A percentile compares a stretch with the other conserved stretches of the same genome.
Conservation (phyloP, 1,140 invertebrate species). For the Aphelinus certus region DNA sequence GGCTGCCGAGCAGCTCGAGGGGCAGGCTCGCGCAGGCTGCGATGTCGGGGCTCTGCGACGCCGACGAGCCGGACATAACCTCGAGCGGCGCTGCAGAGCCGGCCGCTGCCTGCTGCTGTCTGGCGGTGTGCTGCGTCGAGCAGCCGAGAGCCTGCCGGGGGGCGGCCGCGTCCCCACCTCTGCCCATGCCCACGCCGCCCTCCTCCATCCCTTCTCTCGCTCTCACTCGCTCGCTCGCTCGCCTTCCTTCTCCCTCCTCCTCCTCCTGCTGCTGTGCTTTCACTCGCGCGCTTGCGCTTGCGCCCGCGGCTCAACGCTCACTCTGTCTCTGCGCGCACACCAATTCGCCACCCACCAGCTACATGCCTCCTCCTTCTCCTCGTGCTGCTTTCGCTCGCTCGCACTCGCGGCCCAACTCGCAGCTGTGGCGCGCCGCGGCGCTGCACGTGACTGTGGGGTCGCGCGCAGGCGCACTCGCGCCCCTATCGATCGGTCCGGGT, state of each 20-base stretch:
- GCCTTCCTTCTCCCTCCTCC: conserved; percentile 42
- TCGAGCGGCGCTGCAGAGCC: conserved; percentile 53
- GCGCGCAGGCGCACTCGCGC: background rate
- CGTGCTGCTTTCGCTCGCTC: conserved; percentile 11
- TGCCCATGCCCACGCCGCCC: conserved; percentile 42
- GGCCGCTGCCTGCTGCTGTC: conserved; percentile 36
- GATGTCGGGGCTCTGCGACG: conserved; percentile 65
- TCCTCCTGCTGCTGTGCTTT: conserved; percentile 40
- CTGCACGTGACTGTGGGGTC: conserved; percentile 3
- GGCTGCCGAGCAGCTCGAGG: conserved; percentile 63
- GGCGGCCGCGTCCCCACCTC: background rate
- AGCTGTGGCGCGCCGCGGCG: conserved; percentile 49
- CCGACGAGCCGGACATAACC: conserved; percentile 65
- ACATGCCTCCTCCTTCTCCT: background rate
- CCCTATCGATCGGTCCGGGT: background rate
- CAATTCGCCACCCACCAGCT: too few relatives aligned
- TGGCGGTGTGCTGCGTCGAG: conserved; percentile 35
- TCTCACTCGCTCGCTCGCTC: conserved; percentile 52
- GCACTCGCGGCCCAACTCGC: conserved; percentile 26
- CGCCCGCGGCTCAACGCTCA: background rate
- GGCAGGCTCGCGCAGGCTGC: conserved; percentile 65
- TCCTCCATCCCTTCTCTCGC: conserved; percentile 46
- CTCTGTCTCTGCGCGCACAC: too few relatives aligned
- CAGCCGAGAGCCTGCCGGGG: too few relatives aligned
- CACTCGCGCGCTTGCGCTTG: conserved; percentile 5